A percentile compares a stretch with the other conserved stretches of the same genome.
Evolutionary conservation across 2,113 vertebrate species (phyloP).

Genomic region (Amblyopsis rosae): DNA sequence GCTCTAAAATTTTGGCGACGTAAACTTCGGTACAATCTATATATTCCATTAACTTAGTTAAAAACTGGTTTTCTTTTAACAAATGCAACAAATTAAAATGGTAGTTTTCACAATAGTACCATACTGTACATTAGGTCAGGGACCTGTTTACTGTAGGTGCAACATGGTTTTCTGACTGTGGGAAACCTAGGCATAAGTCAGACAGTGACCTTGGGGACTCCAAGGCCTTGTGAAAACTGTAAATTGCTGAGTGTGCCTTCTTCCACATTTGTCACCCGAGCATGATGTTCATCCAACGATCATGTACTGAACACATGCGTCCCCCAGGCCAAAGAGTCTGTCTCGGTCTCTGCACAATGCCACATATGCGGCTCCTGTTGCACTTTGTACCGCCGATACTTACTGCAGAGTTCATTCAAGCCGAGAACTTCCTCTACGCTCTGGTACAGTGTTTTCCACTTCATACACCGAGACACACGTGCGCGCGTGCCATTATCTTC

Average conservation of each 20-base stretch:
- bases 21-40: neutral
- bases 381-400: constrained; percentile 29
- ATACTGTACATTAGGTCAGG: neutral
- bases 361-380: constrained; percentile 33
- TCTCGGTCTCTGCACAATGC: constrained; percentile 29
- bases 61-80: no score
- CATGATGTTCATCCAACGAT: constrained; percentile 27
- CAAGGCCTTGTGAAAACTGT: constrained; percentile 23
- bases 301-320: constrained; percentile 32
- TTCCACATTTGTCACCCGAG: constrained; percentile 29
- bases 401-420: constrained; percentile 16
- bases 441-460: constrained; percentile 24
- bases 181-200: constrained; percentile 1
- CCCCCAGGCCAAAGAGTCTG: constrained; percentile 25
- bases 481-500: constrained; percentile 33
- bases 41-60: neutral
- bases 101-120: neutral
- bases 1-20: neutral
- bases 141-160: neutral
- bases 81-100: neutral
- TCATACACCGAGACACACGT: neutral
- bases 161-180: neutral
- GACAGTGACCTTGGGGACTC: constrained; percentile 10
- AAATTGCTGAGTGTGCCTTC: constrained; percentile 17
- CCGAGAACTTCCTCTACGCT: constrained; percentile 9